phyloP scores from a whole-genome alignment of 2,888 invertebrate species.

The Hetaerina titia region DNA sequence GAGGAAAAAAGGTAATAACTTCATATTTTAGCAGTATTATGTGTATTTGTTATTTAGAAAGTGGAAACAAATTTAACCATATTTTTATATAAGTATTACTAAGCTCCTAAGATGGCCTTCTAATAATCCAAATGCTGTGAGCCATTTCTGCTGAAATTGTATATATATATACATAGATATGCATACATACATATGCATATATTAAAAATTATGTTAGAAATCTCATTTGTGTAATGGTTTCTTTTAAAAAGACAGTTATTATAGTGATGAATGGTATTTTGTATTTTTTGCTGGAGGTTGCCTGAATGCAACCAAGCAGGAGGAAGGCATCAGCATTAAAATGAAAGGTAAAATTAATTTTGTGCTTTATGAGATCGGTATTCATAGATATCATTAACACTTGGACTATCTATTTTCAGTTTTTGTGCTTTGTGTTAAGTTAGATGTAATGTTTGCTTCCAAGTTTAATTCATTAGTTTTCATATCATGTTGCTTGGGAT shows the following conservation, averaged over 20 bases:
- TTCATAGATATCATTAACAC: conserved; percentile 43
- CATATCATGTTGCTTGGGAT: conserved; percentile 46
- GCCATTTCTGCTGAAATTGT: background rate
- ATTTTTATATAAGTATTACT: background rate
- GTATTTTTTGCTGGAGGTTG: conserved; percentile 66
- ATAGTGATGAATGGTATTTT: conserved; percentile 64
- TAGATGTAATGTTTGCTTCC: conserved; percentile 42
- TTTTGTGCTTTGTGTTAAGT: conserved; percentile 49
- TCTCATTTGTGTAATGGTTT: conserved; percentile 5
- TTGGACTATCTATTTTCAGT: conserved; percentile 24
- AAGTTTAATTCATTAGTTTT: conserved; percentile 17
- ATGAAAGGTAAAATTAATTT: conserved; percentile 63
- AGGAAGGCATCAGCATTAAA: conserved; percentile 65
- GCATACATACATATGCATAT: too few species aligned
- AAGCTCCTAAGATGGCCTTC: conserved; percentile 2
- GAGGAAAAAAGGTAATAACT: conserved; percentile 75
- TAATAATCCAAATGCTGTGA: conserved; percentile 32
- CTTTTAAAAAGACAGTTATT: conserved; percentile 34
- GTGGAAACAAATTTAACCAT: background rate
- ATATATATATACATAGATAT: background rate
- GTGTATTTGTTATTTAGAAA: conserved; percentile 8
- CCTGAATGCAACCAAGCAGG: conserved; percentile 66
- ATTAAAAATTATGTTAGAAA: background rate
- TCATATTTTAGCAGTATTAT: background rate
- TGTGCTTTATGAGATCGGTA: conserved; percentile 43